These are phyloP conservation scores for Parnassius glacialis DNA, from an alignment of 2,888 invertebrate genomes.

Conservation along the genomic window DNA sequence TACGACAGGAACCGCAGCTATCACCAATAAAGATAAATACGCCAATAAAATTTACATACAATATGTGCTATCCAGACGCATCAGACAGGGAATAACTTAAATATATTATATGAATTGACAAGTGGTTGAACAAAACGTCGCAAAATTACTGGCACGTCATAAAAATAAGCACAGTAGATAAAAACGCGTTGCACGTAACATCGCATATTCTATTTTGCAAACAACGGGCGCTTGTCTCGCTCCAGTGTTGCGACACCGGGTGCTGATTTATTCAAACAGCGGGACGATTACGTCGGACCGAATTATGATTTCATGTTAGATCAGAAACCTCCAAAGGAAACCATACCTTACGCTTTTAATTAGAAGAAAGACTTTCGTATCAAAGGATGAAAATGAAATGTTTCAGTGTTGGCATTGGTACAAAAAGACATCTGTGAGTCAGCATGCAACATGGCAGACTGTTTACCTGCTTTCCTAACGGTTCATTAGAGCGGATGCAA, in stretches of 20 bases:
- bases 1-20: slow-evolving; percentile 26
- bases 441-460: slow-evolving; percentile 36
- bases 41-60: slow-evolving; percentile 27
- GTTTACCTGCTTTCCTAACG: slow-evolving; percentile 37
- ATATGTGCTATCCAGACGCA: slow-evolving; percentile 20
- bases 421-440: slow-evolving; percentile 62
- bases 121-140: slow-evolving; percentile 19
- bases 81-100: slow-evolving; percentile 17
- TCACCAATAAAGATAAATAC: slow-evolving; percentile 21
- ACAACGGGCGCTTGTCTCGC: slow-evolving; percentile 40
- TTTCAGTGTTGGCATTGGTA: slow-evolving; percentile 48
- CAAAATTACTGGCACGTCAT: slow-evolving; percentile 21
- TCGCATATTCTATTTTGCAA: slow-evolving; percentile 58
- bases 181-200: slow-evolving; percentile 36
- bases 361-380: slow-evolving; percentile 32
- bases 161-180: slow-evolving; percentile 36
- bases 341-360: slow-evolving; percentile 38
- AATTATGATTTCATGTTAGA: slow-evolving; percentile 38
- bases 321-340: slow-evolving; percentile 34
- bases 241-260: slow-evolving; percentile 54
- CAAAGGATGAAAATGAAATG: slow-evolving; percentile 26
- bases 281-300: slow-evolving; percentile 56
- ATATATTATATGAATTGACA: slow-evolving; percentile 22
- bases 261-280: slow-evolving; percentile 64
- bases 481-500: slow-evolving; percentile 18